These are phyloP conservation scores for Folsomia manolachei DNA, from an alignment of 2,888 invertebrate species.

Conservation along the genomic window DNA sequence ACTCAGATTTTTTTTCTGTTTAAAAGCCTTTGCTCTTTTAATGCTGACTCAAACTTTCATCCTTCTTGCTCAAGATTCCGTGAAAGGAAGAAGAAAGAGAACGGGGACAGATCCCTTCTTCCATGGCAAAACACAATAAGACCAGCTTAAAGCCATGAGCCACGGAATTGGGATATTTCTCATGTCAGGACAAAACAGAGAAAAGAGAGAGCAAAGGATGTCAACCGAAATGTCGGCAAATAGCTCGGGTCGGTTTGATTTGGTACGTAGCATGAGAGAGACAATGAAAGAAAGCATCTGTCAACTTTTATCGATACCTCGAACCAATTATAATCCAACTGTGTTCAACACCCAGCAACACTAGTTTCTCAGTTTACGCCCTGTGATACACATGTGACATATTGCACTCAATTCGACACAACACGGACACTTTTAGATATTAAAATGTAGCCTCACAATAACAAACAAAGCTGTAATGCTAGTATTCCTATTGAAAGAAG, in stretches of 20 bases:
- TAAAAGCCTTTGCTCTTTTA: background rate
- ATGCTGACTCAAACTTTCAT: slow-evolving; percentile 4
- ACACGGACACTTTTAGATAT: no score
- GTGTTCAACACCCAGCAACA: background rate
- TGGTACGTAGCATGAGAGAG: background rate
- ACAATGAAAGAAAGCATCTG: slow-evolving; percentile 17
- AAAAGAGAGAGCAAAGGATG: slow-evolving; percentile 13
- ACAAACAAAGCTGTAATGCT: no score
- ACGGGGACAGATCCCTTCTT: background rate
- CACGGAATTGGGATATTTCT: slow-evolving; percentile 15
- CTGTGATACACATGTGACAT: no score
- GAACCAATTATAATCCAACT: background rate
- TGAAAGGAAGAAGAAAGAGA: background rate
- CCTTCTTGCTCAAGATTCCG: background rate
- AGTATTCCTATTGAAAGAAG: no score
- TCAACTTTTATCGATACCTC: slow-evolving; percentile 12
- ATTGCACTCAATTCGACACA: no score
- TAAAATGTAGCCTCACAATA: no score
- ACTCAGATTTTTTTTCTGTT: no score
- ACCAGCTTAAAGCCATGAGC: slow-evolving; percentile 1
- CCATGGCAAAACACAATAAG: background rate
- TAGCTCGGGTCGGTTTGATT: slow-evolving; percentile 1
- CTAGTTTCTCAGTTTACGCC: background rate
- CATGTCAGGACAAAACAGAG: slow-evolving; percentile 14
- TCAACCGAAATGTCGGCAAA: slow-evolving; percentile 14